Evolutionary conservation across 2,888 invertebrate species (phyloP), one percentile per base, ranked within the genome.

Genomic region (Dasysyrphus tricinctus): DNA sequence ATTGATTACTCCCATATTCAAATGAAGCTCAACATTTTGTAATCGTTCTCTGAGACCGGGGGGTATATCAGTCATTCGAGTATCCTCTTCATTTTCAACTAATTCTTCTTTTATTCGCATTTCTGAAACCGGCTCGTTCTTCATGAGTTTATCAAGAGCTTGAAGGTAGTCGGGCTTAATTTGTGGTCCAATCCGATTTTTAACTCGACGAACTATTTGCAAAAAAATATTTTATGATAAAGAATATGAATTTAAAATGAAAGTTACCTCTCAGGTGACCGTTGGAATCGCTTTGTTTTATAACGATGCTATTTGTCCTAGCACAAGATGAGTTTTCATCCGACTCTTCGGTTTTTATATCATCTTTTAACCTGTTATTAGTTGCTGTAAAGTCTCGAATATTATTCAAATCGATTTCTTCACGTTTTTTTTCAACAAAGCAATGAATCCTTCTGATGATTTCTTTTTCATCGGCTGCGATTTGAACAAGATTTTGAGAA

Each of bases 231-330:
- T 37, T 37, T 5, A 14, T 8, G 7, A 12, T 19, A 2, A 5
- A n/a, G 29, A 19, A 37, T 14, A 12, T 69, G 6, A 49, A n/a
- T 19, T 19, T 12, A 14, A 9, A 3, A n/a, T 11, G 16, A 47
- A 24, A 32, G 67, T 76, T 92, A 97, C 97, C 96, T 94, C 95
- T 96, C 77, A 97, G 93, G 92, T 97, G 97, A 88, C 97, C 96
- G 90, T 96, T 96, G 0, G 96, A 96, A 90, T 96, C 96, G 88
- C 94, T 95, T 72, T 96, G 93, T 88, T 94, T 95, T 5, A 95
- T 93, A 81, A 97, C 94, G 88, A 95, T 94, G 51, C 97, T 95
- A 90, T 96, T 94, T 14, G 96, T 95, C 90, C 97, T 93, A 0
- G 97, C 97, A 92, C 97, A 97, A 0, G 94, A 94, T 0, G 94